Evolutionary conservation across 2,888 invertebrate species (phyloP).

Genomic region (Eretmocerus hayati): DNA sequence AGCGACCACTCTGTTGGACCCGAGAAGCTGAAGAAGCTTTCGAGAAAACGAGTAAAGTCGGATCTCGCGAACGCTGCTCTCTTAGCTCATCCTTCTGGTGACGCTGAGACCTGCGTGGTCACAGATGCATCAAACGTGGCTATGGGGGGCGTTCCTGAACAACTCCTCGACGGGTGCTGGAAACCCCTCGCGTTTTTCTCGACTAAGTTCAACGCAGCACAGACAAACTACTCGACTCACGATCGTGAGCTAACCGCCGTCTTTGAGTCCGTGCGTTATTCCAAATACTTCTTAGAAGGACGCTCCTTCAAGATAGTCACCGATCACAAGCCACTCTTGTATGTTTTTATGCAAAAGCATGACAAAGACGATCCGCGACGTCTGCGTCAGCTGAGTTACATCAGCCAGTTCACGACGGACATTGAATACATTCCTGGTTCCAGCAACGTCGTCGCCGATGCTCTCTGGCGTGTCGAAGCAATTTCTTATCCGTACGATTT

Average conservation of each 20-base stretch:
- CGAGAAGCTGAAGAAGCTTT: slow-evolving; percentile 15
- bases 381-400: slow-evolving; percentile 23
- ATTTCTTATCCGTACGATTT: neutral
- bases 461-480: slow-evolving; percentile 1
- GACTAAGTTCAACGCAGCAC: neutral
- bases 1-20: slow-evolving; percentile 9
- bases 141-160: neutral
- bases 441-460: neutral
- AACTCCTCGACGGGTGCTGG: neutral
- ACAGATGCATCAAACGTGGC: slow-evolving; percentile 16
- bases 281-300: neutral
- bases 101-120: slow-evolving; percentile 4
- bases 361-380: slow-evolving; percentile 25
- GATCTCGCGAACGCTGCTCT: slow-evolving; percentile 12
- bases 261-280: neutral
- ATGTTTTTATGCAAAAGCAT: slow-evolving; percentile 11
- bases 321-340: neutral
- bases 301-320: neutral
- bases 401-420: slow-evolving; percentile 7
- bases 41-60: slow-evolving; percentile 4
- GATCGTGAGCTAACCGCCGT: neutral
- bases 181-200: slow-evolving; percentile 11
- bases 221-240: neutral
- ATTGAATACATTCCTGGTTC: neutral
- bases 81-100: neutral